Percentiles rank a stretch among this genome's conserved stretches.
Evolutionary conservation across 2,888 invertebrate genomes (phyloP).

Genomic region (Willowsia nigromaculata): DNA sequence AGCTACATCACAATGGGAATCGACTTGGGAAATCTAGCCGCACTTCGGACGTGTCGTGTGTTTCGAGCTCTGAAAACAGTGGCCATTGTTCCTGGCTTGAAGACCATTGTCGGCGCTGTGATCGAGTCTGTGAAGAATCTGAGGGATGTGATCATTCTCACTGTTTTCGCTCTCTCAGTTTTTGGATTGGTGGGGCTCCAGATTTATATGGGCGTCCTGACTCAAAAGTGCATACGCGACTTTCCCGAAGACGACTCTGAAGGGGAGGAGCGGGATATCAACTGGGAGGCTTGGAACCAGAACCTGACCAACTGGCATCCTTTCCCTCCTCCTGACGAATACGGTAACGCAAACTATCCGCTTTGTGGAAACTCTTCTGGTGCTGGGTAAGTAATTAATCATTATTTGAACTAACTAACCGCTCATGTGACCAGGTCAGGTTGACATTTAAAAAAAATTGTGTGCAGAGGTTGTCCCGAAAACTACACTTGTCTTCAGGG

Average conservation of each 20-base stretch:
- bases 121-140: constrained; percentile 99
- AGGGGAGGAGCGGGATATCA: not conserved
- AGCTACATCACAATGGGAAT: constrained; percentile 99
- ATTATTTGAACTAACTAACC: no score
- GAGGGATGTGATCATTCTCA: constrained; percentile 96
- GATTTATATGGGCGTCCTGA: constrained; percentile 98
- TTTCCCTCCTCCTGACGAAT: constrained; percentile 84
- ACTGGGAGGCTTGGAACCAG: constrained; percentile 58
- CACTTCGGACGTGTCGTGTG: constrained; percentile 99
- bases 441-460: no score
- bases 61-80: constrained; percentile 98
- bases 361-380: constrained; percentile 96
- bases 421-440: no score
- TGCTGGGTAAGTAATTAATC: no score
- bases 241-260: not conserved
- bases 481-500: constrained; percentile 84
- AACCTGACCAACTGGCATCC: constrained; percentile 27
- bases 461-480: no score
- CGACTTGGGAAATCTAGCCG: constrained; percentile 99
- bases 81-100: constrained; percentile 86
- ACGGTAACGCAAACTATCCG: constrained; percentile 85
- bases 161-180: constrained; percentile 98
- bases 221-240: constrained; percentile 92
- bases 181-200: constrained; percentile 99
- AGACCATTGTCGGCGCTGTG: constrained; percentile 99